Percentiles rank a stretch among this genome's conserved stretches.
Evolutionary conservation across 2,888 invertebrate genomes (phyloP).

Genomic region (Ceraclea dissimilis): DNA sequence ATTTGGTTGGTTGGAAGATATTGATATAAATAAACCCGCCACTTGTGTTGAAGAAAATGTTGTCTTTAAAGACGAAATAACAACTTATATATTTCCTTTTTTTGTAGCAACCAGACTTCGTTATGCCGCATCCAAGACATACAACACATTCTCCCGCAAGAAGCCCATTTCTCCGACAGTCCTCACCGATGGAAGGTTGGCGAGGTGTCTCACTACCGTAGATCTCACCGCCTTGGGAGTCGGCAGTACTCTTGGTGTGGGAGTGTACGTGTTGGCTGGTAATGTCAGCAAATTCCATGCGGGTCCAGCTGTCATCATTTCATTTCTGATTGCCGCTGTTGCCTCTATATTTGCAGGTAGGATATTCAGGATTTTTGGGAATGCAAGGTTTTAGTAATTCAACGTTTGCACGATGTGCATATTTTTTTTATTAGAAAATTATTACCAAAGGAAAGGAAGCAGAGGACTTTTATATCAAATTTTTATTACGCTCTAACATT

Average conservation of each 20-base stretch:
- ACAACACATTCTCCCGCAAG: constrained; percentile 39
- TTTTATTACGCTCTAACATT: too few relatives aligned
- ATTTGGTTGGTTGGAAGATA: too few relatives aligned
- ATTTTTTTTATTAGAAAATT: not conserved
- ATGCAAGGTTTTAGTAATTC: too few relatives aligned
- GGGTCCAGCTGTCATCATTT: constrained; percentile 80
- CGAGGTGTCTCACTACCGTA: constrained; percentile 68
- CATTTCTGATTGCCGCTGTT: constrained; percentile 82
- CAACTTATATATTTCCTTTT: not conserved
- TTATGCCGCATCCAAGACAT: constrained; percentile 29
- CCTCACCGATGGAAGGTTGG: constrained; percentile 45
- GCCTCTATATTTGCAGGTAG: constrained; percentile 84
- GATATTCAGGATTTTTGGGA: not conserved
- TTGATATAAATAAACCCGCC: too few relatives aligned
- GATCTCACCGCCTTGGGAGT: constrained; percentile 80
- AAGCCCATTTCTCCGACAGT: constrained; percentile 32
- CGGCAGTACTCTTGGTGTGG: constrained; percentile 80
- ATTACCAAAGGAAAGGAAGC: too few relatives aligned
- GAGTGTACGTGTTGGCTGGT: constrained; percentile 84
- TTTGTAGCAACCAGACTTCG: constrained; percentile 15
- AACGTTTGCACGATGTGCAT: too few relatives aligned
- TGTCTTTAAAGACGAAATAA: too few relatives aligned
- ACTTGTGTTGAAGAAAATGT: too few relatives aligned
- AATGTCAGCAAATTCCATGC: constrained; percentile 72
- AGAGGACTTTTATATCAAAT: too few relatives aligned